Evolutionary conservation across 2,113 vertebrate genomes (phyloP), one percentile per base, ranked within the genome.

Genomic region (Brachirus orientalis): DNA sequence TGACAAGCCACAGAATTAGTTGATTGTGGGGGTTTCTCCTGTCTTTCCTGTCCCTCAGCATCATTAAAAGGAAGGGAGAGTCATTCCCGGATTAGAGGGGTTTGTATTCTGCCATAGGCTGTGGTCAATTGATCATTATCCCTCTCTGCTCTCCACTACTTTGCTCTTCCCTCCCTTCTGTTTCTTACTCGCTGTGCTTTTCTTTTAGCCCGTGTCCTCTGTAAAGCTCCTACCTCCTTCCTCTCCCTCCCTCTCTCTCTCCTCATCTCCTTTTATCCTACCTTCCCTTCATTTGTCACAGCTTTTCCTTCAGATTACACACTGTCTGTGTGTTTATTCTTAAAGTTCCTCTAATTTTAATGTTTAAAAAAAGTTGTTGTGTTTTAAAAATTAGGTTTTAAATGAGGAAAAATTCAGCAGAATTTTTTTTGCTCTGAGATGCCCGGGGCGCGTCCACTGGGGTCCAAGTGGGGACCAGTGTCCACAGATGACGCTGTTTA

Each of bases 61-160:
- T 85, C 80, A 73, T 88, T 87, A 80, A 80, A 70, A 64, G 48
- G 53, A 74, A 67, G 47, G 46, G 17, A 69, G 43, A 70, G 71
- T 63, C 64, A 68, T 85, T 79, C 69, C 36, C 38, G 79, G 69
- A 84, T 88, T 71, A 82, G 51, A 73, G 66, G 71, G 76, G 63
- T 76, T 81, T 76, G 71, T 41, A 59, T 63, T 28, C 40, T 51
- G 59, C 63, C 72, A 65, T 48, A 69, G 77, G 54, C 77, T 66
- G 36, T 63, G 74, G 64, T 78, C 72, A 80, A 48, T 62, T 72
- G 72, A 78, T 88, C 77, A 77, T 88, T 83, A 75, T 50, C 63
- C 41, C 19, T 66, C 57, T 78, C 17, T 20, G 13, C 52, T 12
- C 48, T 76, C 54, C 37, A 47, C 59, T 46, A 10, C 37, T 52